phyloP scores from a whole-genome alignment of 2,888 invertebrate species.

The Leptopilina drosophilae region DNA sequence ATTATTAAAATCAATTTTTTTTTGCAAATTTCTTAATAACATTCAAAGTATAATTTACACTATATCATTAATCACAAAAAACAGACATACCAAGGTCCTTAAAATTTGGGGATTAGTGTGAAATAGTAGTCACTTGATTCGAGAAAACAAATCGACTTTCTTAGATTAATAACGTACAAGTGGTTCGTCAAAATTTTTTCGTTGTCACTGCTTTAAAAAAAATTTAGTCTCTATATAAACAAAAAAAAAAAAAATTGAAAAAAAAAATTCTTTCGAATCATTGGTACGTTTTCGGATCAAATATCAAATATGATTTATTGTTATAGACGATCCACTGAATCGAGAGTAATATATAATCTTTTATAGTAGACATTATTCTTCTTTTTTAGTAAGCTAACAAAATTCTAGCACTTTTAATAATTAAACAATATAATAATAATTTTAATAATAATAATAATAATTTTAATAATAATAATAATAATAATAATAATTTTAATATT shows the following conservation, averaged over 20 bases:
- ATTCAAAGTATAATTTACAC: slow-evolving; percentile 12
- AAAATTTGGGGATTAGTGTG: background rate
- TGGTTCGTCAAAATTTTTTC: slow-evolving; percentile 18
- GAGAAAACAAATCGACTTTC: background rate
- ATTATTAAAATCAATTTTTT: background rate
- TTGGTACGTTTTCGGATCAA: slow-evolving; percentile 1
- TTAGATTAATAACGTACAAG: slow-evolving; percentile 22
- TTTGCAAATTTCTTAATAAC: slow-evolving; percentile 2
- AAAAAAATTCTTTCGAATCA: background rate
- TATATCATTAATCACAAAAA: slow-evolving; percentile 17
- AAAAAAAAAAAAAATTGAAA: background rate
- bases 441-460: background rate
- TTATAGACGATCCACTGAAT: background rate
- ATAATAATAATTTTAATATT: background rate
- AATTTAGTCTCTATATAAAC: background rate
- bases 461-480: background rate
- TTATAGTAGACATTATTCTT: background rate
- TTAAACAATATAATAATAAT: slow-evolving; percentile 12
- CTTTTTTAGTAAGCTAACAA: background rate
- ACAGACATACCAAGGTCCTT: slow-evolving; percentile 22
- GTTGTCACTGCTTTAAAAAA: slow-evolving; percentile 32
- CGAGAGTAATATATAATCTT: background rate
- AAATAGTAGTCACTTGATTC: background rate
- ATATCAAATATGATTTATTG: slow-evolving; percentile 11
- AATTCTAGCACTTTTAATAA: background rate